Percentiles rank a stretch among this genome's conserved stretches.
Conservation (phyloP, 2,113 vertebrate species). For the Bubalus kerabau region DNA sequence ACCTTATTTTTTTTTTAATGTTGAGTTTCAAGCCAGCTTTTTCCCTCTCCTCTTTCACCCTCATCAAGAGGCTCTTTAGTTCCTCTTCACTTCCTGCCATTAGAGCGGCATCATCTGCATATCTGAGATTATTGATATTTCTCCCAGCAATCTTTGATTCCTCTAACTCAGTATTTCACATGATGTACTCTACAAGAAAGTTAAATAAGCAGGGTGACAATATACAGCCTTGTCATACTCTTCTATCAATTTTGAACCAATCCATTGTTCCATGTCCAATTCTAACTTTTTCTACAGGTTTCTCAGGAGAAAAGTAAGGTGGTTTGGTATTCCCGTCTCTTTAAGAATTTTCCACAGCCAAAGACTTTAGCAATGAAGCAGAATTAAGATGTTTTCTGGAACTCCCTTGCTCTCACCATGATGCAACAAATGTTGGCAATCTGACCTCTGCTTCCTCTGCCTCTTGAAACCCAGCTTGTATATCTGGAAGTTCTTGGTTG, state of each 20-base stretch:
- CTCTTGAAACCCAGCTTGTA: background rate
- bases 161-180: background rate
- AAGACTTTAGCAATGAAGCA: background rate
- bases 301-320: background rate
- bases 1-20: background rate
- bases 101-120: fast-evolving
- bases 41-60: background rate
- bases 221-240: background rate
- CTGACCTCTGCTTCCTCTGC: background rate
- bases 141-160: background rate
- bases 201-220: background rate
- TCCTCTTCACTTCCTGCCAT: background rate
- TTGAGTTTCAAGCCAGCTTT: background rate
- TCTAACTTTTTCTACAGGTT: background rate
- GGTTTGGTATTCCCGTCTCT: background rate
- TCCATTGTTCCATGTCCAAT: background rate
- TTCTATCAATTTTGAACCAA: background rate
- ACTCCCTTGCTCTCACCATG: background rate
- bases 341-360: background rate
- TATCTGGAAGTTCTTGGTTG: background rate
- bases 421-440: background rate
- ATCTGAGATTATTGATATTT: background rate
- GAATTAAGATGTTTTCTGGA: background rate
- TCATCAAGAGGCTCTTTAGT: background rate
- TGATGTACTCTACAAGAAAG: background rate